Conservation (phyloP, 2,888 invertebrate genomes). For the Palloptera scutellata region DNA sequence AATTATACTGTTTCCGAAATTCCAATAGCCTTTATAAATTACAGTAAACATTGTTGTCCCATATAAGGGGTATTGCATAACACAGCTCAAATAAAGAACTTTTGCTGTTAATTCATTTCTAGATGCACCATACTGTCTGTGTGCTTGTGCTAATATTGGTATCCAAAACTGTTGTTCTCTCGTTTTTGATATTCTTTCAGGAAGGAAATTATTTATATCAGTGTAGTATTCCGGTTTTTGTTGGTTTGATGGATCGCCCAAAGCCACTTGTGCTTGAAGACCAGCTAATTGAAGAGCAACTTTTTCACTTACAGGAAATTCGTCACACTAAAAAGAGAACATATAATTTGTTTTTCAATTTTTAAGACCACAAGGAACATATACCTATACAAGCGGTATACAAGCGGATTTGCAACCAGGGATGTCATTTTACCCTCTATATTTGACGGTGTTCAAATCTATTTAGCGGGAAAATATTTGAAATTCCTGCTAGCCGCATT, state of each 20-base stretch:
- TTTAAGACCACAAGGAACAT: too few species aligned
- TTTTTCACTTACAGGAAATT: conserved; percentile 94
- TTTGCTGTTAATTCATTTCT: conserved; percentile 91
- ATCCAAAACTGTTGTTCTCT: conserved; percentile 86
- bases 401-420: too few species aligned
- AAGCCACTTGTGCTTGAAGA: conserved; percentile 91
- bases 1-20: conserved; percentile 76
- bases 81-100: conserved; percentile 91
- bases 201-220: conserved; percentile 89
- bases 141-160: conserved; percentile 86
- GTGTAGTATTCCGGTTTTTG: conserved; percentile 86
- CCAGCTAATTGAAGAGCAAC: conserved; percentile 94
- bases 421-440: too few species aligned
- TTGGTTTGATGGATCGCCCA: conserved; percentile 80
- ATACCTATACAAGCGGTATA: too few species aligned
- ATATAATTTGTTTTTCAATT: conserved; percentile 6
- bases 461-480: too few species aligned
- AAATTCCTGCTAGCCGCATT: too few species aligned
- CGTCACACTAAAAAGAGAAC: conserved; percentile 75
- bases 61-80: conserved; percentile 95
- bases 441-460: too few species aligned
- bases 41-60: conserved; percentile 89
- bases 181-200: conserved; percentile 80
- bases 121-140: conserved; percentile 90
- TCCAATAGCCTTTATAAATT: conserved; percentile 93